Base-by-base conservation (phyloP, 2,888 invertebrate genomes). In the Spilosoma lubricipeda region DNA sequence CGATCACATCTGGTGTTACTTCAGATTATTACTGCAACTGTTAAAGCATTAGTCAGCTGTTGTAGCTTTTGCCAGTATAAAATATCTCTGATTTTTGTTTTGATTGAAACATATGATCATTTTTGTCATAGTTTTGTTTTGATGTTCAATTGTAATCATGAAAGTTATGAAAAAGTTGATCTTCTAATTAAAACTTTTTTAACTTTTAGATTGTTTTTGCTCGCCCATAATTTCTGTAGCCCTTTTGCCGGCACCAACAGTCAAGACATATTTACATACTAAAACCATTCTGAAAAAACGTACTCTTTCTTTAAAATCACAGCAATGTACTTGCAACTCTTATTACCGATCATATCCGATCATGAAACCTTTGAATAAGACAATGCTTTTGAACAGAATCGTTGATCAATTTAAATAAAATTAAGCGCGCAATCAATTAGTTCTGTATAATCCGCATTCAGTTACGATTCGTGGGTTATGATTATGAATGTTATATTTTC, bases 381-480 rank as follows among this genome's bases (percentile, higher is more conserved):
- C 33, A 67, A 27, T 67, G 18, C 27, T 27, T 45, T 33, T 23
- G 45, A 23, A 33, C 33, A 48, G 27, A 27, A 20, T 30, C 48
- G 33, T 67, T 33, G 67, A 67, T 23, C 20, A 23, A 30, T 45
- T 72, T 45, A 42, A 71, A 78, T 77, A 76, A 30, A 79, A 80
- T 79, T 76, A 77, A 82, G 77, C 74, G 70, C 80, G 76, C 80
- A 77, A 83, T 83, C 85, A 77, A 84, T 84, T 83, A 77, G 84
- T 75, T 56, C n/a, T 56, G 52, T 23, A 56, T 3, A 56, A 56
- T 48, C 72, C 82, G 73, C 77, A 70, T 77, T 83, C 76, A 76
- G 78, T 73, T 76, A 79, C 71, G 75, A 77, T 78, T 70, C 76
- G 75, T 80, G 72, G 71, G 76, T 71, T 72, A 80, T 67, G 45